A percentile compares a stretch with the other conserved stretches of the same genome.
These are phyloP conservation scores for Drosophila emarginata DNA, from an alignment of 2,888 invertebrate genomes.

Conservation along the genomic window DNA sequence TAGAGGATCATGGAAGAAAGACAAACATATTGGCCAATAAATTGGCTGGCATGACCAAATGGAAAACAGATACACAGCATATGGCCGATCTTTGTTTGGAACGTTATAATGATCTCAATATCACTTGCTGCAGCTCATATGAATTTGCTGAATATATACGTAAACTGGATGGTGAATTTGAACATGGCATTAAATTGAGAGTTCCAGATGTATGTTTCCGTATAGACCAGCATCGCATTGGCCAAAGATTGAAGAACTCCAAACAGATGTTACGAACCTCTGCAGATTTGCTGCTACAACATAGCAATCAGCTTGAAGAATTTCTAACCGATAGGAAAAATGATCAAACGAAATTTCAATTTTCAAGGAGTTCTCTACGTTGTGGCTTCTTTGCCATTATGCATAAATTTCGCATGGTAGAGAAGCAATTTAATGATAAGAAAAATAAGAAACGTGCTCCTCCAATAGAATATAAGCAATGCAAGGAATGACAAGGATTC, in stretches of 20 bases:
- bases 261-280: neutral
- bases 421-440: neutral
- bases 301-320: neutral
- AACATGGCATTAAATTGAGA: neutral
- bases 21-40: neutral
- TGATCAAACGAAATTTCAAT: neutral
- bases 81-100: constrained; percentile 27
- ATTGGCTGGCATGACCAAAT: constrained; percentile 14
- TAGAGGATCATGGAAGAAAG: constrained; percentile 3
- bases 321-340: neutral
- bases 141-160: constrained; percentile 7
- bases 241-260: neutral
- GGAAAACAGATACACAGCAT: constrained; percentile 10
- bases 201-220: neutral
- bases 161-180: neutral
- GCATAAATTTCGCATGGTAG: neutral
- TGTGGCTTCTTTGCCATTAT: neutral
- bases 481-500: neutral
- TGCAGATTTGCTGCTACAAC: neutral
- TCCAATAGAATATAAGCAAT: neutral
- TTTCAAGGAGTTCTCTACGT: neutral
- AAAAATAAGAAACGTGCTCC: neutral
- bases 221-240: neutral
- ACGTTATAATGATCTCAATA: constrained; percentile 25
- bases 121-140: neutral